These are phyloP conservation scores for Acronicta alni DNA, from an alignment of 2,888 invertebrate species.

Conservation along the genomic window DNA sequence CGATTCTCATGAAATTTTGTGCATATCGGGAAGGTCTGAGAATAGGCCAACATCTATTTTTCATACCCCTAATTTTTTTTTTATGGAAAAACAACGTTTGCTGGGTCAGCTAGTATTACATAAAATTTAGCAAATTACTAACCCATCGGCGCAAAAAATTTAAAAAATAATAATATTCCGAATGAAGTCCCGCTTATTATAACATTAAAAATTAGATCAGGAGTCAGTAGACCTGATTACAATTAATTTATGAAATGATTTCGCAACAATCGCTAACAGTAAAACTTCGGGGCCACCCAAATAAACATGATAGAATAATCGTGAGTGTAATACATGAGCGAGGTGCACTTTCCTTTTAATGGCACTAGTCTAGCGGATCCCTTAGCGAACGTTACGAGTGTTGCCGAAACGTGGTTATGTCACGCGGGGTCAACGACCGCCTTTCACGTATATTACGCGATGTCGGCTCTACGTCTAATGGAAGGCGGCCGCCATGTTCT, in stretches of 20 bases:
- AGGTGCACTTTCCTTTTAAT: constrained; percentile 49
- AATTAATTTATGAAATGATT: constrained; percentile 15
- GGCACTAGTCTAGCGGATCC: constrained; percentile 49
- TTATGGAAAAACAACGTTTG: no score
- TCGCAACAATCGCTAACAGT: constrained; percentile 8
- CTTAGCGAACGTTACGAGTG: constrained; percentile 53
- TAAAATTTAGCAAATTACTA: background rate
- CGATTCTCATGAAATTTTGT: no score
- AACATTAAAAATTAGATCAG: background rate
- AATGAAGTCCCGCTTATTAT: no score
- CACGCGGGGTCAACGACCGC: constrained; percentile 72
- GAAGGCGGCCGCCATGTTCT: constrained; percentile 16
- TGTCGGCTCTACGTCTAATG: constrained; percentile 36
- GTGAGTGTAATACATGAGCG: constrained; percentile 36
- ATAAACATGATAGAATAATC: constrained; percentile 31
- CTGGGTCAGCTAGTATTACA: no score
- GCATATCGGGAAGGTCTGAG: no score
- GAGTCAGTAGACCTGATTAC: background rate
- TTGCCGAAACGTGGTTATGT: constrained; percentile 73
- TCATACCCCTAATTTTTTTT: no score
- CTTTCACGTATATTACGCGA: constrained; percentile 64
- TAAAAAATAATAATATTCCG: background rate
- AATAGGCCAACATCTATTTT: no score
- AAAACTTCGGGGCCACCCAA: constrained; percentile 16
- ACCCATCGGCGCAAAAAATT: background rate